phyloP scores from a whole-genome alignment of 2,797 vertebrate genomes.

The Anabas testudineus region DNA sequence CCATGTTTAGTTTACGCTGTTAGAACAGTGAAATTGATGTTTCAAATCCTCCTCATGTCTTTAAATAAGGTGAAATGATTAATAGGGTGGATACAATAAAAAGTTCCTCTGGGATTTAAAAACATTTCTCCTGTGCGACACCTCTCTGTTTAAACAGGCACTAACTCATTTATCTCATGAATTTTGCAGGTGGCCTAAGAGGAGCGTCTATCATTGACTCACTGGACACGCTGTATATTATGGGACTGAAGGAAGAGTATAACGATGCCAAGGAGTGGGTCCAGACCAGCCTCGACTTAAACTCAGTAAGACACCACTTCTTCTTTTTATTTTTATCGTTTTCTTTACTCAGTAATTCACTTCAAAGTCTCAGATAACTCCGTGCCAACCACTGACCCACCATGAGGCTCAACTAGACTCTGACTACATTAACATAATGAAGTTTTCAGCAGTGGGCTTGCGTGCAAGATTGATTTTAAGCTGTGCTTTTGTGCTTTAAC shows the following conservation, averaged over 20 bases:
- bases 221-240: conserved; percentile 95
- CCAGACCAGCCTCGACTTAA: conserved; percentile 91
- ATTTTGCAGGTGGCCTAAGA: conserved; percentile 90
- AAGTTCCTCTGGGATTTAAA: not conserved
- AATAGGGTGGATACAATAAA: not conserved
- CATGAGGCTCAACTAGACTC: not conserved
- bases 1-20: no score
- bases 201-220: conserved; percentile 96
- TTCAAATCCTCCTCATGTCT: no score
- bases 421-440: conserved; percentile 41
- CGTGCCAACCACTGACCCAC: not conserved
- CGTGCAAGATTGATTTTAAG: conserved; percentile 57
- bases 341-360: not conserved
- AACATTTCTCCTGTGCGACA: not conserved
- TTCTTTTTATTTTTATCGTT: not conserved
- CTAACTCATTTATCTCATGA: conserved; percentile 8
- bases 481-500: conserved; percentile 39
- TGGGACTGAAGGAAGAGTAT: conserved; percentile 95
- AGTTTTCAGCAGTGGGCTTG: conserved; percentile 32
- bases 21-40: no score
- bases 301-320: conserved; percentile 85
- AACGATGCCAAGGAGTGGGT: conserved; percentile 96
- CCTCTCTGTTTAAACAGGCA: not conserved
- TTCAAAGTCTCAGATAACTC: conserved; percentile 16
- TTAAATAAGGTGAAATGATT: no score